Percentiles rank a stretch among this genome's conserved stretches.
Evolutionary conservation across 2,113 vertebrate genomes (phyloP).

Genomic region (Corythornis vintsioides): DNA sequence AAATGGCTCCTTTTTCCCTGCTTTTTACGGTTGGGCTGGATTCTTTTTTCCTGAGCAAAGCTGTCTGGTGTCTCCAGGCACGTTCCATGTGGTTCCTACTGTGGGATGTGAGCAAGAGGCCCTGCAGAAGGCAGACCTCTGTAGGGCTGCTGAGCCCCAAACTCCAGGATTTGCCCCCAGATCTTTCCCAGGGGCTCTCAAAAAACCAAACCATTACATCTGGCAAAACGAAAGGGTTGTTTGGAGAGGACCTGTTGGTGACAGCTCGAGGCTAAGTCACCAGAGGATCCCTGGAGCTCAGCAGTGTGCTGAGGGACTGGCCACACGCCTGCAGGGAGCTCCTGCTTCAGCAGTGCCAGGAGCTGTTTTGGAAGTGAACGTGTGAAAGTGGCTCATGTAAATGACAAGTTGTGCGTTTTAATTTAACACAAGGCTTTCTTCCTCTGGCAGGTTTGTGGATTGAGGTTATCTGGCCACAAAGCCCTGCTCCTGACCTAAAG

Average conservation of each 20-base stretch:
- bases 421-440: not conserved
- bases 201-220: constrained; percentile 16
- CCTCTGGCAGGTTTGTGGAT: constrained; percentile 67
- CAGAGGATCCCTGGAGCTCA: not conserved
- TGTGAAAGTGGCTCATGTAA: not conserved
- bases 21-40: not conserved
- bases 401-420: not conserved
- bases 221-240: constrained; percentile 9
- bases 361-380: not conserved
- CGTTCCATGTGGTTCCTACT: not conserved
- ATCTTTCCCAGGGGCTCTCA: not conserved
- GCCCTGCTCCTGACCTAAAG: constrained; percentile 74
- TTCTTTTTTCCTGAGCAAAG: not conserved
- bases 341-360: not conserved
- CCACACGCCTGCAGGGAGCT: not conserved
- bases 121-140: not conserved
- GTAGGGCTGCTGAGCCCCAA: not conserved
- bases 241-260: constrained; percentile 33
- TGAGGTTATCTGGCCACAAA: constrained; percentile 74
- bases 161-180: not conserved
- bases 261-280: not conserved
- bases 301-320: not conserved
- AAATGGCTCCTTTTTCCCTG: not conserved
- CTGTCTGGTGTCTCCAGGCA: not conserved
- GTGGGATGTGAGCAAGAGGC: not conserved